Percentiles rank a stretch among this genome's conserved stretches.
Conservation (phyloP, 1,140 invertebrate species). For the Neelides sp. region DNA sequence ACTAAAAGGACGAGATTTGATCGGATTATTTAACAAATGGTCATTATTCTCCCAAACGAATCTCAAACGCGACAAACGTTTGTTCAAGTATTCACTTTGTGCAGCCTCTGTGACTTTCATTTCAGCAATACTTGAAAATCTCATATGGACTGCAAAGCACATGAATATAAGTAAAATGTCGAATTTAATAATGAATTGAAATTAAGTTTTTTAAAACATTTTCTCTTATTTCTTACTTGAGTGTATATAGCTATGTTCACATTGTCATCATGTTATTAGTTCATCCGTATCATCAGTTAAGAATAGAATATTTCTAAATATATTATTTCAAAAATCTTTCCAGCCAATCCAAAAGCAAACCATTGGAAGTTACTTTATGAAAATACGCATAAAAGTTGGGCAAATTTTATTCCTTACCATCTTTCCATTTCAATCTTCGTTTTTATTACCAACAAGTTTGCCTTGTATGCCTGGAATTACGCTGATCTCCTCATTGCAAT, state of each 20-base stretch:
- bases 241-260: no score
- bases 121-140: constrained; percentile 11
- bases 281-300: background rate
- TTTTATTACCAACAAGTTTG: constrained; percentile 12
- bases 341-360: background rate
- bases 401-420: constrained; percentile 9
- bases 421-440: background rate
- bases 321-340: background rate
- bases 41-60: background rate
- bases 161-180: no score
- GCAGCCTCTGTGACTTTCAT: background rate
- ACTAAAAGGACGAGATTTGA: background rate
- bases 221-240: no score
- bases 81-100: background rate
- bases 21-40: constrained; percentile 4
- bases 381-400: background rate
- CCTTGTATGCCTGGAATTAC: constrained; percentile 8
- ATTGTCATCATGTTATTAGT: no score
- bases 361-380: background rate
- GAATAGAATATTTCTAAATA: background rate
- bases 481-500: constrained; percentile 14
- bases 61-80: background rate
- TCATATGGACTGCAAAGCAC: no score
- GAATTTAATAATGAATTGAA: no score
- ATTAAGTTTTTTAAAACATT: no score